Base-by-base conservation (phyloP, 2,113 vertebrate species). In the Eulemur rufifrons region DNA sequence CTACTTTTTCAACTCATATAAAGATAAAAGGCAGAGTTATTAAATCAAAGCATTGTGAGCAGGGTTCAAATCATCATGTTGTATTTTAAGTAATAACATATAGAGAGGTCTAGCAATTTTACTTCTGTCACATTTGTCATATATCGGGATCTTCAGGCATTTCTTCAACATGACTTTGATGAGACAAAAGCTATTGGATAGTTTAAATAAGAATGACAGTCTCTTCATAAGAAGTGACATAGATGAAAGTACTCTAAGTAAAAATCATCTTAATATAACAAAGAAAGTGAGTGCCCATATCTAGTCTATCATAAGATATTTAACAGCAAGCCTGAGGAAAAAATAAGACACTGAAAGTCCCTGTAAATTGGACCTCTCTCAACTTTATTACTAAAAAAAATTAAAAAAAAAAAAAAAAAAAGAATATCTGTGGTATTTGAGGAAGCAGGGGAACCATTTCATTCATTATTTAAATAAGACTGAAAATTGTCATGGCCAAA, bases 21-120 rank as follows among this genome's bases (percentile, higher is more conserved):
- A 52, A 82, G n/a, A 92, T 77, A 94, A 96, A 96, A 98, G 86
- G 20, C 1, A 94, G 5, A 90, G 96, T 14, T 39, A 64, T 25
- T 59, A 86, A 71, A 74, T 21, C 25, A 95, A 54, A 85, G 74
- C 76, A 52, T 47, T 94, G 50, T 64, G 8, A 76, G 13, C 32
- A 47, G 50, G 39, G 20, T 34, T 71, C 32, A 92, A 86, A 77
- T 52, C 17, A 69, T 13, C 39, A 93, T 82, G 25, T 52, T 73
- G 81, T 66, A 76, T 29, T 91, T 91, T 77, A 77, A 83, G 14
- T 92, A 52, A 86, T 27, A 93, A 86, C 59, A 81, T 39, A 84
- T 10, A 77, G 15, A 8, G 9, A 83, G 13, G 14, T 17, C 39
- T 86, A 78, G 56, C 9, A 45, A 63, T 76, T 54, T 89, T 42